phyloP scores from a whole-genome alignment of 2,797 vertebrate genomes.

The Balearica regulorum region DNA sequence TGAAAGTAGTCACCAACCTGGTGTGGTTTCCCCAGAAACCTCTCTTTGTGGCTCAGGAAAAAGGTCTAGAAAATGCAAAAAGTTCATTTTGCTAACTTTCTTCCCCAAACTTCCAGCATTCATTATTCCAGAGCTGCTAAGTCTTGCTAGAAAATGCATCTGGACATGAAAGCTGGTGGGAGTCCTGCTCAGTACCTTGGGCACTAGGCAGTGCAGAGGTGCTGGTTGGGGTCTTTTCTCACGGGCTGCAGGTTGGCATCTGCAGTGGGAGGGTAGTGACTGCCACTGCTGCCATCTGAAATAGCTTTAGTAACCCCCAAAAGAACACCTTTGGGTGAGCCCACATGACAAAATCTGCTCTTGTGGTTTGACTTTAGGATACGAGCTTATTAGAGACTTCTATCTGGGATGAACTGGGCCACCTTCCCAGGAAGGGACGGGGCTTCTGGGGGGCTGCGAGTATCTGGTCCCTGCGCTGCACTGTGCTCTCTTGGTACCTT shows the following conservation, averaged over 20 bases:
- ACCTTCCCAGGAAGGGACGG: background rate
- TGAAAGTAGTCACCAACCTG: background rate
- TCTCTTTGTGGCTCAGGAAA: background rate
- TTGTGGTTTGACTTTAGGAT: background rate
- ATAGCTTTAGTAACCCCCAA: background rate
- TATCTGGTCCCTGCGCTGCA: background rate
- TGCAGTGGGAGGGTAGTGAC: background rate
- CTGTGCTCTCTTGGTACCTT: background rate
- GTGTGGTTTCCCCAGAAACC: background rate
- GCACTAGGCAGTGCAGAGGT: background rate
- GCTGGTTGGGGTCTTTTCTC: background rate
- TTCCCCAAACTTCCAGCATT: rapidly evolving
- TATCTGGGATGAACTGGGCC: background rate
- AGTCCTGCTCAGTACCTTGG: rapidly evolving
- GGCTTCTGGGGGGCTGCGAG: rapidly evolving
- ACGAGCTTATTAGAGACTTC: background rate
- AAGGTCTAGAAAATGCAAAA: background rate
- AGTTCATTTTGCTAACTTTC: background rate
- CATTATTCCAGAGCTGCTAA: background rate
- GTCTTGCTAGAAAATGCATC: background rate
- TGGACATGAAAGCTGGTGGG: background rate
- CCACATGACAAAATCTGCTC: background rate
- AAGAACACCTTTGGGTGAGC: background rate
- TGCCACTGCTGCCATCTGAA: background rate
- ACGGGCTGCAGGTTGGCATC: background rate